Conservation (phyloP, 2,113 vertebrate genomes). For the Pyxicephalus adspersus region DNA sequence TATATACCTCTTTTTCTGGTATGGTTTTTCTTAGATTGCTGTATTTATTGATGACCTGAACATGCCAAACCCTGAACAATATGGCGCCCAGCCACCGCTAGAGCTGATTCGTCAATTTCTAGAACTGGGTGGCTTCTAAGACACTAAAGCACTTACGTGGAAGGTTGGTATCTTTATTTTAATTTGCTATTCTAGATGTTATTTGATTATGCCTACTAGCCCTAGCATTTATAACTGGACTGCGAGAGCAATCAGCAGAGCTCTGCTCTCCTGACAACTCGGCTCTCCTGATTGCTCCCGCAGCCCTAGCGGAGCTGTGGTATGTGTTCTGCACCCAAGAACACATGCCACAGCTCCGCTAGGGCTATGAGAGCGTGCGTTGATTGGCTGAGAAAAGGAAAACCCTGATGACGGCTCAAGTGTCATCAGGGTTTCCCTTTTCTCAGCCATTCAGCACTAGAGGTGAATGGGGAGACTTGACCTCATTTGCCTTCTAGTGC, state of each 20-base stretch:
- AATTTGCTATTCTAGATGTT: not conserved
- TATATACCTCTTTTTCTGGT: not conserved
- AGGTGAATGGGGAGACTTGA: too few relatives aligned
- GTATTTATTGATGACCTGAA: constrained; percentile 72
- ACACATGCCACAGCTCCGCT: too few relatives aligned
- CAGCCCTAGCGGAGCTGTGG: too few relatives aligned
- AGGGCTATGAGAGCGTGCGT: too few relatives aligned
- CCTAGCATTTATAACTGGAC: not conserved
- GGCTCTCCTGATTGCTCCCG: too few relatives aligned
- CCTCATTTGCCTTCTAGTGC: not conserved
- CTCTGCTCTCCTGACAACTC: too few relatives aligned
- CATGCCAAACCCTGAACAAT: constrained; percentile 61
- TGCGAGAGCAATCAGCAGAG: not conserved
- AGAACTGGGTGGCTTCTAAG: constrained; percentile 68
- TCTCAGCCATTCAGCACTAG: too few relatives aligned
- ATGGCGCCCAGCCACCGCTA: constrained; percentile 68
- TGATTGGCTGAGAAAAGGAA: too few relatives aligned
- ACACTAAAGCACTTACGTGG: constrained; percentile 64
- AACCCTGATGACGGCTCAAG: too few relatives aligned
- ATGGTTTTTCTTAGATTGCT: constrained; percentile 57
- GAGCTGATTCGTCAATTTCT: constrained; percentile 71
- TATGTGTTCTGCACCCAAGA: too few relatives aligned
- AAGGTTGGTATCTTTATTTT: constrained; percentile 62
- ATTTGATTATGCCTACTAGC: not conserved
- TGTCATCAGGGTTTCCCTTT: too few relatives aligned